These are phyloP conservation scores for Synanthedon tipuliformis DNA, from an alignment of 2,888 invertebrate species.

Conservation along the genomic window DNA sequence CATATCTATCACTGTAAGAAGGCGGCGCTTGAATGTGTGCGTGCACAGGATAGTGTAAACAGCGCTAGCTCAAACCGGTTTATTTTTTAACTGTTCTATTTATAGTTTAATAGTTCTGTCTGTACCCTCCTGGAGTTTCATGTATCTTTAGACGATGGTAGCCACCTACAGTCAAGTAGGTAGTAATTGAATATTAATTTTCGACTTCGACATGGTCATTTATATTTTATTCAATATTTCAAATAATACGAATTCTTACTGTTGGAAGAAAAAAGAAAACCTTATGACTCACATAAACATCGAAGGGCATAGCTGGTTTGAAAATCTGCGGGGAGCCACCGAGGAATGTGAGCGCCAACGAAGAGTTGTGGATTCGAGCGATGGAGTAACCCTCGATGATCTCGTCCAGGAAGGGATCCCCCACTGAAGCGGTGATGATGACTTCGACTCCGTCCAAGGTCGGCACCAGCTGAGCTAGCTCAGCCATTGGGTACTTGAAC, in stretches of 20 bases:
- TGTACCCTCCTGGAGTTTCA: too few relatives aligned
- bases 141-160: too few relatives aligned
- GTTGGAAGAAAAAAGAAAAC: too few relatives aligned
- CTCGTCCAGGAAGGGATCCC: constrained; percentile 88
- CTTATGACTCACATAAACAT: constrained; percentile 76
- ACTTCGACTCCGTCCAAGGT: constrained; percentile 83
- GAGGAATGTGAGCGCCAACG: constrained; percentile 83
- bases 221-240: too few relatives aligned
- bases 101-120: too few relatives aligned
- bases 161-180: too few relatives aligned
- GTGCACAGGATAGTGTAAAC: too few relatives aligned
- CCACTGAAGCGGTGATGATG: constrained; percentile 85
- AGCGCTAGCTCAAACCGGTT: too few relatives aligned
- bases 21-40: too few relatives aligned
- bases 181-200: not conserved
- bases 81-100: too few relatives aligned
- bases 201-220: too few relatives aligned
- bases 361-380: constrained; percentile 88
- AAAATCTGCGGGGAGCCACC: constrained; percentile 94
- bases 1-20: too few relatives aligned
- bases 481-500: constrained; percentile 87
- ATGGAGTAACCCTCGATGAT: constrained; percentile 87
- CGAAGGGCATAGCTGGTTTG: constrained; percentile 94
- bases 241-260: not conserved
- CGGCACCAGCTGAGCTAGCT: constrained; percentile 76